Conservation (phyloP, 2,113 vertebrate species). For the Jaculus jaculus region DNA sequence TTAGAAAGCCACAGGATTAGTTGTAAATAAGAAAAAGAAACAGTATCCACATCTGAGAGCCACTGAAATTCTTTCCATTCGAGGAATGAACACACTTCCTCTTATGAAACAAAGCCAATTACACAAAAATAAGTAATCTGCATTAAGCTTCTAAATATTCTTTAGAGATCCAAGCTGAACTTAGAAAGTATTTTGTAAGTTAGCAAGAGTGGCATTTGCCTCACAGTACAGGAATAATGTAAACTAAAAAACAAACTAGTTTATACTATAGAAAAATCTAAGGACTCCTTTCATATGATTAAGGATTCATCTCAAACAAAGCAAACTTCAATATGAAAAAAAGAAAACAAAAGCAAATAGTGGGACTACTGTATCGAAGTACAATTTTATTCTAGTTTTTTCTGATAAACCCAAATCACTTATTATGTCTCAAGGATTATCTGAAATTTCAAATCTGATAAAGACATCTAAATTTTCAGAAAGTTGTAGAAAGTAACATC, state of each 20-base stretch:
- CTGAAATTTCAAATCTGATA: constrained; percentile 35
- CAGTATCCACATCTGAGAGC: not conserved
- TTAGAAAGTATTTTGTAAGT: constrained; percentile 5
- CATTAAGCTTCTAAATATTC: constrained; percentile 35
- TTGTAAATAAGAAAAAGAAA: constrained; percentile 4
- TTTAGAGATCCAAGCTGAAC: not conserved
- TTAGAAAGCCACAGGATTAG: not conserved
- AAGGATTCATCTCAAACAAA: constrained; percentile 40
- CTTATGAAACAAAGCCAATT: constrained; percentile 45
- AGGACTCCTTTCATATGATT: constrained; percentile 43
- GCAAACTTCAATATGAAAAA: not conserved
- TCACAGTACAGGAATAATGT: not conserved
- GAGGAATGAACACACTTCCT: constrained; percentile 8
- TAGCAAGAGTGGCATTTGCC: constrained; percentile 17
- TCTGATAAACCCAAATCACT: constrained; percentile 18
- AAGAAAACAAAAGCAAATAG: constrained; percentile 20
- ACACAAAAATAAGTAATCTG: constrained; percentile 51
- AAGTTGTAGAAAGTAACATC: constrained; percentile 1
- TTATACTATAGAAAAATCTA: constrained; percentile 12
- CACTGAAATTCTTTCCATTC: constrained; percentile 12
- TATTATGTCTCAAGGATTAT: constrained; percentile 37
- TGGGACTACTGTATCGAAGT: not conserved
- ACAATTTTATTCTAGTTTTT: constrained; percentile 48
- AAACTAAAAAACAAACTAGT: not conserved
- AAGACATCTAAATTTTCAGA: constrained; percentile 31